Conservation (phyloP, 1,140 invertebrate genomes). For the Aphaenogaster floridana region DNA sequence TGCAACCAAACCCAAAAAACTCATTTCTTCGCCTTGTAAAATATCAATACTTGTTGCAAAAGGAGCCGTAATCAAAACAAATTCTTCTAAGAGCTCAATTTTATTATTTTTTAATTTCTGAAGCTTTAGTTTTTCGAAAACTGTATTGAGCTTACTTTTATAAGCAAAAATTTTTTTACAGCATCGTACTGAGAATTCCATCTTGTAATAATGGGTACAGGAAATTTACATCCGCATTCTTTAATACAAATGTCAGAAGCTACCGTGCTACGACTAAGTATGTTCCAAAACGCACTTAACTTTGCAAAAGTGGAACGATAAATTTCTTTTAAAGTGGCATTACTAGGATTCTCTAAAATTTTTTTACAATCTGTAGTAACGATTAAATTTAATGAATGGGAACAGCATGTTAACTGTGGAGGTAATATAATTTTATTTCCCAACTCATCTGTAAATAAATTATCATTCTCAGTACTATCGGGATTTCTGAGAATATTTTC, state of each 20-base stretch:
- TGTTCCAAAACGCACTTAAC: not conserved
- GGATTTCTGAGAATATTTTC: not conserved
- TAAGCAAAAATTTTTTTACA: not conserved
- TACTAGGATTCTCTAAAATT: no score
- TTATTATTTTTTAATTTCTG: not conserved
- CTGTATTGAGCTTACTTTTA: not conserved
- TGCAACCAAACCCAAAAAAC: not conserved
- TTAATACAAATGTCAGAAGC: not conserved
- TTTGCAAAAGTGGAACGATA: not conserved
- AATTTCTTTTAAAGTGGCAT: no score
- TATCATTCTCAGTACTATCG: not conserved
- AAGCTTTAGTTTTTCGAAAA: not conserved
- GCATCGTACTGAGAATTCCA: constrained; percentile 20
- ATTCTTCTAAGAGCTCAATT: constrained; percentile 7
- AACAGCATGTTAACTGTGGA: no score
- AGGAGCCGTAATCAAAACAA: not conserved
- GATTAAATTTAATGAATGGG: no score
- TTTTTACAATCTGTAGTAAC: no score
- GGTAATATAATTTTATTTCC: not conserved
- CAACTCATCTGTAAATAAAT: not conserved
- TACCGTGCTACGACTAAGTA: not conserved
- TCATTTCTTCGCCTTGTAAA: not conserved
- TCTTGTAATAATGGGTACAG: not conserved
- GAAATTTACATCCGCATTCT: not conserved
- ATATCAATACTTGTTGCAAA: not conserved